Evolutionary conservation across 2,888 invertebrate species (phyloP), one percentile per base, ranked within the genome.

Genomic region (Gortyna flavago): DNA sequence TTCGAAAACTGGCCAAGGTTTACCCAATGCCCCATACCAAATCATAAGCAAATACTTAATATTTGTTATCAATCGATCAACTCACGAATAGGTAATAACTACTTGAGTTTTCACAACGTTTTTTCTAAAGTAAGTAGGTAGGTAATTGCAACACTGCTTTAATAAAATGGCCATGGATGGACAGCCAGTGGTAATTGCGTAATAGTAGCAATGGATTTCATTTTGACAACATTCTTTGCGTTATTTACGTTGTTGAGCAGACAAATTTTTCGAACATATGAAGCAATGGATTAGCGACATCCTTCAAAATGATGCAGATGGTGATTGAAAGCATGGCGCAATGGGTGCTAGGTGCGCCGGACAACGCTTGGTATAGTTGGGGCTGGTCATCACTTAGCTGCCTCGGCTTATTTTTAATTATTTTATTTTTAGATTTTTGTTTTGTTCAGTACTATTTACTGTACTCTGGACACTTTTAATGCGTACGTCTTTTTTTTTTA

Each of bases 1-100:
- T 21, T 38, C n/a, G 35, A 68, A 68, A 72, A 69, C 35, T 51
- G 3, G 16, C 3, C n/a, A 16, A 69, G 70, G 35, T 69, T 69
- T 29, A 29, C 7, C 2, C 44, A 48, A 75, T 18, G 29, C 0
- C 32, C 32, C 29, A 35, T 21, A 35, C 0, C 13, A 35, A 3
- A 68, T 54, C 8, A 21, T 48, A 38, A 38, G 35, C n/a, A n/a
- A 38, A 57, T 38, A n/a, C n/a, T n/a, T n/a, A 65, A 38, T 16
- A 38, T 32, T 21, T 32, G 61, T 32, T 62, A 11, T 21, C 62
- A 32, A 32, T 62, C 6, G 21, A 21, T 32, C 21, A 21, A 32
- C 32, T 54, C 11, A 25, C n/a, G 9, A 9, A 5, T 21, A 32
- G 44, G 44, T 41, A 41, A 41, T 41, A 41, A 61, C 61, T 18